A percentile compares a stretch with the other conserved stretches of the same genome.
Evolutionary conservation across 2,797 vertebrate genomes (phyloP).

Genomic region (Argentina silus): DNA sequence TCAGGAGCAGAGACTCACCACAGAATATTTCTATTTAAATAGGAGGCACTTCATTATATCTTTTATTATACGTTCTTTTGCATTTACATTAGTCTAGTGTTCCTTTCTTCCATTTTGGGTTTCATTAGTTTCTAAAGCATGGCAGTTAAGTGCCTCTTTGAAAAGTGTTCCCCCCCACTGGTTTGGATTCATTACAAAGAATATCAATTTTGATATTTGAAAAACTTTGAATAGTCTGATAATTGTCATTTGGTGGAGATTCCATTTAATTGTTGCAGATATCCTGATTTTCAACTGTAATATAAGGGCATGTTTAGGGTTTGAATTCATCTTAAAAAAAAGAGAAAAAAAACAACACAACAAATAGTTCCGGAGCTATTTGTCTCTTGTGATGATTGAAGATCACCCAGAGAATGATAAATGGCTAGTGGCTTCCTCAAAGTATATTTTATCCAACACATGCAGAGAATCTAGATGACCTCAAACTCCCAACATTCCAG

Average conservation of each 20-base stretch:
- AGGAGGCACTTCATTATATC: constrained; percentile 99
- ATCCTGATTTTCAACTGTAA: constrained; percentile 56
- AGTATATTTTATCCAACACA: constrained; percentile 62
- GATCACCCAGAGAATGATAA: constrained; percentile 37
- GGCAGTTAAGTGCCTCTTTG: constrained; percentile 84
- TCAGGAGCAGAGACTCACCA: constrained; percentile 98
- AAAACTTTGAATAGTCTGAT: constrained; percentile 78
- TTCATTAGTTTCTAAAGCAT: constrained; percentile 96
- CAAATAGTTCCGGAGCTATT: constrained; percentile 49
- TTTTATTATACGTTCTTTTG: constrained; percentile 98
- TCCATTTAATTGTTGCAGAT: constrained; percentile 67
- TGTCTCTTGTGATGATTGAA: constrained; percentile 27
- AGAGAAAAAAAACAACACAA: constrained; percentile 38
- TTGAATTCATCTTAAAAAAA: constrained; percentile 4
- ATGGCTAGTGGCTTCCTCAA: constrained; percentile 45
- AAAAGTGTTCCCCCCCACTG: constrained; percentile 83
- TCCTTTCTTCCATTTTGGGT: constrained; percentile 98
- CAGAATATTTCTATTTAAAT: constrained; percentile 99
- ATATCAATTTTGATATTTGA: constrained; percentile 80
- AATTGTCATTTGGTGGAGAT: constrained; percentile 73
- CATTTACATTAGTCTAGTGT: constrained; percentile 98
- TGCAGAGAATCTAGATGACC: constrained; percentile 29
- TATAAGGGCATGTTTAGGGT: constrained; percentile 38
- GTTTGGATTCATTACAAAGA: constrained; percentile 78
- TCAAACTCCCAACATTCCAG: background rate